phyloP scores from a whole-genome alignment of 2,113 vertebrate genomes.

The Platanista minor region DNA sequence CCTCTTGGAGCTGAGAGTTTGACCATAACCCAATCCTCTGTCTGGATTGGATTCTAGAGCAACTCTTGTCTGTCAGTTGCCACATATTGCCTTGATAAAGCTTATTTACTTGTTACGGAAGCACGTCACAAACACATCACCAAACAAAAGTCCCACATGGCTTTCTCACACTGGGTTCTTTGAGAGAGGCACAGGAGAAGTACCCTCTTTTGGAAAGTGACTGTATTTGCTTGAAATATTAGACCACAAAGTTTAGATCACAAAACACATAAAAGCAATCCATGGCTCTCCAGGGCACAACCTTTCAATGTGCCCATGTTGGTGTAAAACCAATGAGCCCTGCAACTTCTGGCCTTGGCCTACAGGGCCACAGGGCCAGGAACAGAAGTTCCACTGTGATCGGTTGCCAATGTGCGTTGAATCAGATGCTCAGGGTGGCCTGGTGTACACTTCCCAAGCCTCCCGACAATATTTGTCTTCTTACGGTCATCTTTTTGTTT shows the following conservation, averaged over 20 bases:
- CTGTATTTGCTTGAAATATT: conserved; percentile 51
- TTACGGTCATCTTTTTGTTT: conserved; percentile 70
- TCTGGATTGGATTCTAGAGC: neutral
- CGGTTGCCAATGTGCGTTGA: conserved; percentile 68
- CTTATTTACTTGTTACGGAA: conserved; percentile 40
- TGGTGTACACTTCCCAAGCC: conserved; percentile 61
- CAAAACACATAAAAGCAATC: conserved; percentile 40
- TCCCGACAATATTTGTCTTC: conserved; percentile 68
- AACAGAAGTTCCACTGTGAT: conserved; percentile 74
- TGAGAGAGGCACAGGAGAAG: neutral
- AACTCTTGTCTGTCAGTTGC: neutral
- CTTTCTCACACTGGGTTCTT: conserved; percentile 5
- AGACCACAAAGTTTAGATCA: conserved; percentile 14
- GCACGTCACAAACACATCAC: conserved; percentile 28
- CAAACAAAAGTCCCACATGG: conserved; percentile 16
- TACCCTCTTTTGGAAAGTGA: neutral
- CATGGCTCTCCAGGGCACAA: neutral
- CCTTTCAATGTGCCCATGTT: conserved; percentile 64
- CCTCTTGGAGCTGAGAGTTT: neutral
- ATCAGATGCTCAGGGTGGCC: conserved; percentile 72
- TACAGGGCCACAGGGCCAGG: conserved; percentile 57
- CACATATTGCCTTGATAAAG: conserved; percentile 22
- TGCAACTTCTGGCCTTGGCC: conserved; percentile 66
- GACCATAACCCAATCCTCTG: neutral
- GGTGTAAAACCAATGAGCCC: conserved; percentile 70